These are phyloP conservation scores for Onychostruthus taczanowskii DNA, from an alignment of 2,113 vertebrate species.

Conservation along the genomic window DNA sequence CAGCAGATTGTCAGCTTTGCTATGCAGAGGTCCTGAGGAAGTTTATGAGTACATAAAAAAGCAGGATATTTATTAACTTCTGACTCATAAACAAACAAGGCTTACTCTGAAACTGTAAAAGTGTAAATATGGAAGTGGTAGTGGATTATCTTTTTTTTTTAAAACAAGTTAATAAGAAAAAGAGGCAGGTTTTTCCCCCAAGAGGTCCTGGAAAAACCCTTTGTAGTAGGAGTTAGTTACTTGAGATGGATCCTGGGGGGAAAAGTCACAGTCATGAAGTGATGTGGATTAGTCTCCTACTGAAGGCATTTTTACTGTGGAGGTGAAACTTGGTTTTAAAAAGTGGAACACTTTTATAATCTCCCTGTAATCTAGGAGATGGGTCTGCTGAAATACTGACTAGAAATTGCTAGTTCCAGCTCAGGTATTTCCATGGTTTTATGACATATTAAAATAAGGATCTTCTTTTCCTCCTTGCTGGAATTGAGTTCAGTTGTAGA, in stretches of 20 bases:
- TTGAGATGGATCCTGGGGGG: neutral
- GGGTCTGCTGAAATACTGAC: neutral
- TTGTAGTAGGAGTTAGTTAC: neutral
- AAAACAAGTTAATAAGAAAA: neutral
- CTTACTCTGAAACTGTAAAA: neutral
- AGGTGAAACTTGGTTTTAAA: neutral
- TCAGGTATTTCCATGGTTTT: neutral
- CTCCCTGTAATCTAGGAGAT: neutral
- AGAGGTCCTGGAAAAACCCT: neutral
- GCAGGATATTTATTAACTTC: neutral
- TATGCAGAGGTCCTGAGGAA: neutral
- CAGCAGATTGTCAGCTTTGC: neutral
- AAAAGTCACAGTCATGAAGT: neutral
- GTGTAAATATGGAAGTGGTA: neutral
- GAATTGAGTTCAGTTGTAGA: neutral
- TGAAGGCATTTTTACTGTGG: neutral
- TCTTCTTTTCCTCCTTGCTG: neutral
- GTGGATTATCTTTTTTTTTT: neutral
- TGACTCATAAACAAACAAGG: neutral
- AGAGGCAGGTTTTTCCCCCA: accelerated
- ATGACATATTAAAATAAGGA: neutral
- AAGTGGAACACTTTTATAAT: neutral
- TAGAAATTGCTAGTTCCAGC: neutral
- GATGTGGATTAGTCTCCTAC: neutral
- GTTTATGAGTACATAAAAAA: neutral